These are phyloP conservation scores for Battus philenor DNA, from an alignment of 1,140 invertebrate species.

Conservation along the genomic window DNA sequence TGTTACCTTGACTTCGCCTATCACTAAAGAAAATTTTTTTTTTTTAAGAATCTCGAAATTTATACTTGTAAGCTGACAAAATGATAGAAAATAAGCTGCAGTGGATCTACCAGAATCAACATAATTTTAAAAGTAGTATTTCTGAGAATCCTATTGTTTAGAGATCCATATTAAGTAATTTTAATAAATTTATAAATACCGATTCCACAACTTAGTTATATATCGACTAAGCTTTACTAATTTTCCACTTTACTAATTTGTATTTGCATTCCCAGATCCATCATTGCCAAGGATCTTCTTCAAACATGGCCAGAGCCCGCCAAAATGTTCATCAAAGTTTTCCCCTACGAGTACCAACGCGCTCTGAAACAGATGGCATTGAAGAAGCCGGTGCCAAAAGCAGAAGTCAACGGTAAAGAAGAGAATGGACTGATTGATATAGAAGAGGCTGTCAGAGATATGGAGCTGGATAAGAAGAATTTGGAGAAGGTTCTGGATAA, in stretches of 20 bases:
- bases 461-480: constrained; percentile 85
- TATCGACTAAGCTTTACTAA: neutral
- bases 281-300: constrained; percentile 88
- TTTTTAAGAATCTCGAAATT: too few relatives aligned
- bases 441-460: constrained; percentile 66
- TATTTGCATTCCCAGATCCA: constrained; percentile 75
- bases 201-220: too few relatives aligned
- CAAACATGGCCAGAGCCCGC: constrained; percentile 88
- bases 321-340: constrained; percentile 95
- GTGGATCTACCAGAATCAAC: too few relatives aligned
- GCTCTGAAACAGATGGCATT: constrained; percentile 87
- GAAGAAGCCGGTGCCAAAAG: constrained; percentile 59
- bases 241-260: constrained; percentile 11
- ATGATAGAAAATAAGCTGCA: too few relatives aligned
- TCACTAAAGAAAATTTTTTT: too few relatives aligned
- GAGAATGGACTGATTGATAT: constrained; percentile 68
- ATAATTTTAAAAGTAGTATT: too few relatives aligned
- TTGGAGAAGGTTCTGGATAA: constrained; percentile 92
- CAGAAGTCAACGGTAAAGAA: constrained; percentile 46
- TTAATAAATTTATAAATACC: too few relatives aligned
- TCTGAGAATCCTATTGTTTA: too few relatives aligned
- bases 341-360: constrained; percentile 97
- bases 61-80: too few relatives aligned
- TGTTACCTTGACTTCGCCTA: too few relatives aligned
- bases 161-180: too few relatives aligned